These are phyloP conservation scores for Dryocosmus kuriphilus DNA, from an alignment of 2,888 invertebrate species.

Conservation along the genomic window DNA sequence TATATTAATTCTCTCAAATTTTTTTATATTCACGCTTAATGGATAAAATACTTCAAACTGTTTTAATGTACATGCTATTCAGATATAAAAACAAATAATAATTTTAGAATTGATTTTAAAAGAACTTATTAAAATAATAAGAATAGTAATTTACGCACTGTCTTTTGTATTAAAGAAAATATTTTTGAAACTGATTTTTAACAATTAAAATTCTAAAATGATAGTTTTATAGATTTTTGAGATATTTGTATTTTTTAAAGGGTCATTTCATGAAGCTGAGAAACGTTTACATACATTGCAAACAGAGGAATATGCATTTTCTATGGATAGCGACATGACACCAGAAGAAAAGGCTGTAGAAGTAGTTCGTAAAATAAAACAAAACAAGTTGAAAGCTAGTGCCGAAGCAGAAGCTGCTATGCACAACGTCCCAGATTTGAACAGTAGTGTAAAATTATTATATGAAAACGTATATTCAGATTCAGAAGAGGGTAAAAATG, in stretches of 20 bases:
- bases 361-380: neutral
- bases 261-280: neutral
- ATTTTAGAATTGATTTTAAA: neutral
- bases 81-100: neutral
- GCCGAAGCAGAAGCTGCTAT: conserved; percentile 3
- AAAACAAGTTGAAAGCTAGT: neutral
- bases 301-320: neutral
- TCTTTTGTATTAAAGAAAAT: neutral
- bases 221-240: neutral
- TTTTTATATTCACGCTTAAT: neutral
- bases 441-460: neutral
- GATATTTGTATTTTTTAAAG: neutral
- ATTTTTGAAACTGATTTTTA: neutral
- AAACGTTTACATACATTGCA: neutral
- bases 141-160: neutral
- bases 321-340: neutral
- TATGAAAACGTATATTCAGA: conserved; percentile 7
- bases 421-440: conserved; percentile 3
- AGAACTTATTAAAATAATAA: neutral
- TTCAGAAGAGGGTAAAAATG: neutral
- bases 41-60: neutral
- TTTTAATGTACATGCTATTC: neutral
- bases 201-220: neutral
- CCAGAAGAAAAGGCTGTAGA: neutral
- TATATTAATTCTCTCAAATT: neutral